A percentile compares a stretch with the other conserved stretches of the same genome.
phyloP scores from a whole-genome alignment of 2,888 invertebrate genomes.

The Eupeodes luniger region DNA sequence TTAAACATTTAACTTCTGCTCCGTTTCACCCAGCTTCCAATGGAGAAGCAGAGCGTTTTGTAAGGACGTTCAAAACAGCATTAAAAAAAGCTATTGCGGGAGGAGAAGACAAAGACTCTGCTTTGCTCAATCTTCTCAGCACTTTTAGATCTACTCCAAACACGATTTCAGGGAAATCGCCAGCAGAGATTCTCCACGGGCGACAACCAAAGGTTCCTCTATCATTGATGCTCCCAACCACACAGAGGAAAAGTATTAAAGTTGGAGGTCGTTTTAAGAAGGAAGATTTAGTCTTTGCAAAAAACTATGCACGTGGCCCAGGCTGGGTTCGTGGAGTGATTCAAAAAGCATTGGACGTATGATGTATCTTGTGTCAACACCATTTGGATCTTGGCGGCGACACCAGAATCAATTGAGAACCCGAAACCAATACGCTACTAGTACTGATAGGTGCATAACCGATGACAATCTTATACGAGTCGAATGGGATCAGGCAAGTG shows the following conservation, averaged over 20 bases:
- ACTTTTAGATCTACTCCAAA: constrained; percentile 54
- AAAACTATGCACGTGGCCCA: constrained; percentile 6
- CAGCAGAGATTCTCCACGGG: constrained; percentile 55
- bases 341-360: neutral
- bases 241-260: neutral
- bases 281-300: neutral
- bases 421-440: neutral
- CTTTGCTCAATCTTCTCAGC: neutral
- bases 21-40: constrained; percentile 77
- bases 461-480: constrained; percentile 19
- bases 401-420: too few species aligned
- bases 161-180: constrained; percentile 38
- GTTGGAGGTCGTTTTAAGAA: constrained; percentile 3
- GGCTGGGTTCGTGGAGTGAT: constrained; percentile 2
- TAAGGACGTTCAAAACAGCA: constrained; percentile 63
- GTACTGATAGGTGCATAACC: neutral
- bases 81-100: constrained; percentile 36
- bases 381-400: neutral
- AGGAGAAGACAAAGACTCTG: constrained; percentile 41
- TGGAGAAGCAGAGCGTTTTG: constrained; percentile 76
- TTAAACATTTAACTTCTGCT: constrained; percentile 77
- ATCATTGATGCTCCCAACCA: neutral
- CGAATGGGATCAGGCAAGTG: constrained; percentile 6
- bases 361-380: constrained; percentile 10
- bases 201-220: constrained; percentile 30